These are phyloP conservation scores for Cataglyphis livida DNA, from an alignment of 2,888 invertebrate species.

Conservation along the genomic window DNA sequence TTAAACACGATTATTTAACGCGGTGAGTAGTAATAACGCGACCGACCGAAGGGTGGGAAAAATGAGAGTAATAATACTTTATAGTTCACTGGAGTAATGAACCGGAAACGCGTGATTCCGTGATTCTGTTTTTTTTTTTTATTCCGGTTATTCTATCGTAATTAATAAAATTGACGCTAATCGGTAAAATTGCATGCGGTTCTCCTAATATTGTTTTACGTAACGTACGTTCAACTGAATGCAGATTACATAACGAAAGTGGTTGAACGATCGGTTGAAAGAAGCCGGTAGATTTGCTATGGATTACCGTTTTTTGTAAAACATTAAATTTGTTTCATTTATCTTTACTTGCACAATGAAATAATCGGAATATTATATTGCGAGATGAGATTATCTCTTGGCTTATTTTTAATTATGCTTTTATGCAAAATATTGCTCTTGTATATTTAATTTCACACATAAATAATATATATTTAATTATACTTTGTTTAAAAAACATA, in stretches of 20 bases:
- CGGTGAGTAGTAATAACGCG: slow-evolving; percentile 41
- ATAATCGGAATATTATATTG: slow-evolving; percentile 19
- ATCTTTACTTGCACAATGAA: background rate
- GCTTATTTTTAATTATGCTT: background rate
- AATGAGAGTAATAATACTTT: slow-evolving; percentile 53
- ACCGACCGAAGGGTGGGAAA: slow-evolving; percentile 49
- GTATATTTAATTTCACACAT: background rate
- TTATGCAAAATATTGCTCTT: background rate
- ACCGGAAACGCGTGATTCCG: slow-evolving; percentile 9
- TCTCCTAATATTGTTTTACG: slow-evolving; percentile 19
- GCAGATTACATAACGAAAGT: slow-evolving; percentile 29
- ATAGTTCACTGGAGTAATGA: background rate
- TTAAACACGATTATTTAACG: slow-evolving; percentile 84
- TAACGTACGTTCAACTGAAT: slow-evolving; percentile 18
- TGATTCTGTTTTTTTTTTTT: slow-evolving; percentile 7
- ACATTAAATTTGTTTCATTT: background rate
- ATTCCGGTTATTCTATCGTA: background rate
- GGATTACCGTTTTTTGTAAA: slow-evolving; percentile 2
- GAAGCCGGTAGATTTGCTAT: slow-evolving; percentile 21
- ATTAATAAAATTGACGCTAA: slow-evolving; percentile 34
- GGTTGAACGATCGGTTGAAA: slow-evolving; percentile 32
- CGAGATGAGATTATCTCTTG: background rate
- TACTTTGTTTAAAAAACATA: background rate
- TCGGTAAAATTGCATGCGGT: background rate
- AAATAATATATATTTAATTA: slow-evolving; percentile 1